Evolutionary conservation across 1,140 invertebrate species (phyloP), one percentile per base, ranked within the genome.

Genomic region (Bombus sibiricus): DNA sequence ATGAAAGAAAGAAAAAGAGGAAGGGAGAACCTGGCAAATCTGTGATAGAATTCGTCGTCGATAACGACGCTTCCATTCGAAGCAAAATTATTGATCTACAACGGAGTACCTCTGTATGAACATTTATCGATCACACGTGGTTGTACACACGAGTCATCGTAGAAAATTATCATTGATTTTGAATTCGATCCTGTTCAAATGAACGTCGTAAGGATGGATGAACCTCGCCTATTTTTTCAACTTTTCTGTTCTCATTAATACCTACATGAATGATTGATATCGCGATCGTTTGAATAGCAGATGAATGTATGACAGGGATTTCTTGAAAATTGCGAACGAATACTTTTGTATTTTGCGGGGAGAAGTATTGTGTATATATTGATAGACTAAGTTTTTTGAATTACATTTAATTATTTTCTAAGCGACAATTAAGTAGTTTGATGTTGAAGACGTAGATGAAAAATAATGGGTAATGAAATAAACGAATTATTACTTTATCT

Each of bases 11-110:
- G 28, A 62, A 62, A 25, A 62, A 59, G 57, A 25, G 12, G 28
- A 62, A 66, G 32, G 37, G 39, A 13, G 39, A 73, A 73, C 71
- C 71, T 73, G 71, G 39, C 71, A 76, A 76, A 37, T 76, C 74
- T 76, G 74, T 59, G 74, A 76, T 59, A 76, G 53, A 57, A 75
- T 53, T 53, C 41, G 39, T 74, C 41, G 39, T 74, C 41, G 72
- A 47, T 39, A 43, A 43, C 41, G n/a, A 74, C 9, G 73, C 73
- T 75, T 75, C 43, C 18, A 32, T 22, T 75, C 43, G 43, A 75
- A 53, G n/a, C 43, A 43, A 57, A 75, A 53, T 75, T 75, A 53
- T 32, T 37, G 15, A 37, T 64, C n/a, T 41, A 77, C 34, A 37
- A 77, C 34, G 53, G 53, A 59, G 34, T 37, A 78, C 76, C 53